Conservation (phyloP, 2,888 invertebrate genomes). For the Drosophila siamana region DNA sequence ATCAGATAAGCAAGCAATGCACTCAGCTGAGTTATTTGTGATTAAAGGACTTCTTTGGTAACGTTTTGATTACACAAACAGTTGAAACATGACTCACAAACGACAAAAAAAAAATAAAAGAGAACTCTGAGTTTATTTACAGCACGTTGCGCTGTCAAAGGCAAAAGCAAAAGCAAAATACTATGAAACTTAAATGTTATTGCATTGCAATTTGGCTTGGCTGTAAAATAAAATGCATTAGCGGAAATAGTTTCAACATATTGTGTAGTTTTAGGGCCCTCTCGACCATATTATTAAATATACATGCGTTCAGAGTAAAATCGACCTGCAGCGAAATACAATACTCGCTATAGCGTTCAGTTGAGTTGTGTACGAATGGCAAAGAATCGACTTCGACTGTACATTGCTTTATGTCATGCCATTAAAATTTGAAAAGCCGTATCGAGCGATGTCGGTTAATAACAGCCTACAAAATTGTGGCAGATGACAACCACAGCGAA, state of each 20-base stretch:
- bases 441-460: slow-evolving; percentile 73
- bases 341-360: background rate
- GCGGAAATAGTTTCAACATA: slow-evolving; percentile 36
- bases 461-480: slow-evolving; percentile 73
- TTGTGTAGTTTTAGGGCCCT: slow-evolving; percentile 21
- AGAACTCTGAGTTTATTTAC: no score
- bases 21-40: background rate
- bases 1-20: slow-evolving; percentile 41
- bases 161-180: no score
- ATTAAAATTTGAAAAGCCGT: slow-evolving; percentile 67
- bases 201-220: slow-evolving; percentile 6
- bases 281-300: slow-evolving; percentile 33
- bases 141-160: no score
- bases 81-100: no score
- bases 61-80: slow-evolving; percentile 1
- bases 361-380: slow-evolving; percentile 21
- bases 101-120: no score
- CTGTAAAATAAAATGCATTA: slow-evolving; percentile 36
- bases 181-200: no score
- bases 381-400: slow-evolving; percentile 42
- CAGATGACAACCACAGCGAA: slow-evolving; percentile 66
- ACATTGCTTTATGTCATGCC: slow-evolving; percentile 68
- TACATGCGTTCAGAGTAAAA: background rate
- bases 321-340: no score
- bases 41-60: slow-evolving; percentile 3